phyloP scores from a whole-genome alignment of 1,140 invertebrate genomes.

The Aphis gossypii region DNA sequence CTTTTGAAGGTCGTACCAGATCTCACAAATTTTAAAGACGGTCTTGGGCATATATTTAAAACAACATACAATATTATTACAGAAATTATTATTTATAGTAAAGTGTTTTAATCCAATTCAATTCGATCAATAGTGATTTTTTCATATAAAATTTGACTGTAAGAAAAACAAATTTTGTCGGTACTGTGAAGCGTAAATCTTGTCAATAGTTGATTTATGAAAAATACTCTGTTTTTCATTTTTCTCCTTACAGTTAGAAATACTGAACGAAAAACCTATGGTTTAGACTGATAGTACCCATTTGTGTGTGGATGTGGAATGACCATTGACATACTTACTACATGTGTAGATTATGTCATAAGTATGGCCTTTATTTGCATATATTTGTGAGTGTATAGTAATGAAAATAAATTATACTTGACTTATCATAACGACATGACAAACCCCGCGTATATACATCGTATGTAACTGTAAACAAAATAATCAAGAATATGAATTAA shows the following conservation, averaged over 20 bases:
- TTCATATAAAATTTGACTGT: neutral
- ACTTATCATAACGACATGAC: neutral
- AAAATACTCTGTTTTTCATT: neutral
- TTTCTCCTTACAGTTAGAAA: neutral
- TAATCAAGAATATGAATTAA: neutral
- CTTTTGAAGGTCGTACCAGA: too few species aligned
- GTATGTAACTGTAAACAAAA: neutral
- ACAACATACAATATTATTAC: neutral
- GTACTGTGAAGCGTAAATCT: neutral
- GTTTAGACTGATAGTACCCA: neutral
- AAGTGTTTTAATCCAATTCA: neutral
- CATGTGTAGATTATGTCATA: neutral
- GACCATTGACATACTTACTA: neutral
- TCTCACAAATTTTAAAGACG: neutral
- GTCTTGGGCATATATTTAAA: neutral
- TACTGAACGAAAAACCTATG: neutral
- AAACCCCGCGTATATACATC: neutral
- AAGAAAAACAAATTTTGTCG: neutral
- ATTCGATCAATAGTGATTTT: neutral
- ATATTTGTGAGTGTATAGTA: neutral
- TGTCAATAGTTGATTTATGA: neutral
- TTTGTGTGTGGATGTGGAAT: neutral
- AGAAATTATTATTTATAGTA: neutral
- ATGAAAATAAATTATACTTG: neutral
- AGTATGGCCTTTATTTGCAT: neutral